Evolutionary conservation across 2,888 invertebrate species (phyloP), one percentile per base, ranked within the genome.

Genomic region (Smittia sp.): DNA sequence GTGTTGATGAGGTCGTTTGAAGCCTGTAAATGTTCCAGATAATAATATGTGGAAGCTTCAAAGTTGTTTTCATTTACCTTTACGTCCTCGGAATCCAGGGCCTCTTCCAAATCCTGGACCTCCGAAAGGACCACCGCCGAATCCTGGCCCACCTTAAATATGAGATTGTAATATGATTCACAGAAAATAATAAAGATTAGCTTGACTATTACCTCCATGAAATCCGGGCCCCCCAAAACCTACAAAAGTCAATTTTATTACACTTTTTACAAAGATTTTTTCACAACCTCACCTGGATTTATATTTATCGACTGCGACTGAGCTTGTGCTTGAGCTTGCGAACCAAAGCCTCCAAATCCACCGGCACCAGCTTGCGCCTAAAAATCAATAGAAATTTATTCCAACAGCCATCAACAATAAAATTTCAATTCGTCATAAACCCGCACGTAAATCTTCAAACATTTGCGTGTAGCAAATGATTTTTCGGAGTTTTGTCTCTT

Each of bases 261-360:
- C 3, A 32, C n/a, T n/a, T n/a, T 32, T 32, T 3, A 32, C 32
- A 9, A 32, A 3, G 32, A 32, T 32, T 32, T 32, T 32, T 32
- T 9, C 32, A 32, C 32, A 22, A 58, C 22, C 22, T 22, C 58
- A 58, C 58, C 72, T n/a, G 18, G 7, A 32, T 58, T 58, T 38
- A 72, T 72, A 22, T 72, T 72, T 1, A 72, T 54, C 24, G 72
- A 62, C 38, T 72, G 72, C 4, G 62, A 62, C 11, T 72, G 72
- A 22, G 62, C 62, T 39, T 72, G 72, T 13, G 72, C 72, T 58
- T 72, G 72, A 13, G 72, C 7, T 39, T 67, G 41, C 15, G 72
- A 72, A 62, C 72, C 72, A 20, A 18, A 18, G 27, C 63, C 63
- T 1, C 63, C 63, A 15, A 63, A 63, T 27, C 63, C 63, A 38